These are phyloP conservation scores for Cavia aperea DNA, from an alignment of 2,113 vertebrate genomes.

Conservation along the genomic window DNA sequence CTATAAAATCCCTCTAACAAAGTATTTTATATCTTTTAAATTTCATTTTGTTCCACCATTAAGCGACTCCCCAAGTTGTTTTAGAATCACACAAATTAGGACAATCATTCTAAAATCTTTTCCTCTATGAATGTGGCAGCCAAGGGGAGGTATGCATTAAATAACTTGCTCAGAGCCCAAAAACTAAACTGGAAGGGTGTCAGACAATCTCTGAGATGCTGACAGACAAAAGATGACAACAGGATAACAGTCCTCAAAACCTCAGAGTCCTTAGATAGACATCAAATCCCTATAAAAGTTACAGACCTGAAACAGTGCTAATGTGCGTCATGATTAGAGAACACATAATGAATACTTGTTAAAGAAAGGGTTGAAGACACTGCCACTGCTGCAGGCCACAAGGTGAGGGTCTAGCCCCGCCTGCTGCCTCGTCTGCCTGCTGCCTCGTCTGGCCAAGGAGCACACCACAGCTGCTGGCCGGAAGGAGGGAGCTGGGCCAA, in stretches of 20 bases:
- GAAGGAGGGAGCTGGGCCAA: no score
- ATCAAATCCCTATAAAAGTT: neutral
- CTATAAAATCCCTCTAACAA: neutral
- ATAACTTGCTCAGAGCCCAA: neutral
- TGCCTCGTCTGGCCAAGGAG: no score
- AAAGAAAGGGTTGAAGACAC: neutral
- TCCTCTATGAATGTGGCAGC: neutral
- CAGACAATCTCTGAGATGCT: neutral
- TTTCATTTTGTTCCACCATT: neutral
- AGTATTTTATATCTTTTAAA: neutral
- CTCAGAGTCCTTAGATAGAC: neutral
- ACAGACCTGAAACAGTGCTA: neutral
- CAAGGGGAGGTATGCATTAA: neutral
- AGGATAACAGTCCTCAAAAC: neutral
- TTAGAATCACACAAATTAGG: neutral
- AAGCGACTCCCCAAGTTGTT: neutral
- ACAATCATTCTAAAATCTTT: conserved; percentile 1
- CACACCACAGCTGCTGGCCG: no score
- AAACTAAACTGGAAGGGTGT: neutral
- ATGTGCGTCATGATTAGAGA: neutral
- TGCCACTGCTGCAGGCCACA: no score
- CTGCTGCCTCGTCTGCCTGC: no score
- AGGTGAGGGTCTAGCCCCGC: no score
- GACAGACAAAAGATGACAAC: neutral
- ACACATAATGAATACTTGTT: neutral